Percentiles rank a stretch among this genome's conserved stretches.
Conservation (phyloP, 2,888 invertebrate species). For the Apamea sordens region DNA sequence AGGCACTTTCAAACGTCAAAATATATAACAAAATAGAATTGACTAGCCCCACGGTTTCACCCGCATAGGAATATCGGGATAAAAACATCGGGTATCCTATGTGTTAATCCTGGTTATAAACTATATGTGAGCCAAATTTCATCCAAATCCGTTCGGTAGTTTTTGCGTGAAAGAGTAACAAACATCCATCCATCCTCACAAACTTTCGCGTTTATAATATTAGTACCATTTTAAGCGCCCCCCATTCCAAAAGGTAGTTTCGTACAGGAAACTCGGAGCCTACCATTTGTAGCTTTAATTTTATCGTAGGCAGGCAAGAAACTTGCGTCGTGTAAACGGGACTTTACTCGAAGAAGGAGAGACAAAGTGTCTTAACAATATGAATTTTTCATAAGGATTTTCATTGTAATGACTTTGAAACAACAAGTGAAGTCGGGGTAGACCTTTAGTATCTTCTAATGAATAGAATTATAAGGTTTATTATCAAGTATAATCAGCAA, state of each 20-base stretch:
- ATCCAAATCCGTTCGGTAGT: too few relatives aligned
- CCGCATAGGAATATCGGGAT: too few relatives aligned
- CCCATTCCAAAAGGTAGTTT: too few relatives aligned
- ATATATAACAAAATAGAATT: not conserved
- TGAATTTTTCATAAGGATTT: not conserved
- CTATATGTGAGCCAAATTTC: too few relatives aligned
- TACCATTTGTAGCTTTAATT: not conserved
- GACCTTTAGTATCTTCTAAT: not conserved
- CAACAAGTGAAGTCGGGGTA: not conserved
- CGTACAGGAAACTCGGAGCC: not conserved
- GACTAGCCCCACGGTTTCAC: too few relatives aligned
- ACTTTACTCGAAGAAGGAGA: not conserved
- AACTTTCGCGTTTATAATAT: too few relatives aligned
- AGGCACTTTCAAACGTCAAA: not conserved
- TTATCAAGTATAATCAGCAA: not conserved
- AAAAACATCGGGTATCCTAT: too few relatives aligned
- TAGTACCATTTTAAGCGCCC: too few relatives aligned
- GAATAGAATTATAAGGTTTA: not conserved
- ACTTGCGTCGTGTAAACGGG: not conserved
- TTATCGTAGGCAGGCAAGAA: not conserved
- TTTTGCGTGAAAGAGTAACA: too few relatives aligned
- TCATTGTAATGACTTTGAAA: not conserved
- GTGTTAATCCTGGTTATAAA: too few relatives aligned
- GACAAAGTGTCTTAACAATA: not conserved
- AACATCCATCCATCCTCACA: too few relatives aligned